Conservation (phyloP, 2,888 invertebrate species). For the Drosophila monieri region DNA sequence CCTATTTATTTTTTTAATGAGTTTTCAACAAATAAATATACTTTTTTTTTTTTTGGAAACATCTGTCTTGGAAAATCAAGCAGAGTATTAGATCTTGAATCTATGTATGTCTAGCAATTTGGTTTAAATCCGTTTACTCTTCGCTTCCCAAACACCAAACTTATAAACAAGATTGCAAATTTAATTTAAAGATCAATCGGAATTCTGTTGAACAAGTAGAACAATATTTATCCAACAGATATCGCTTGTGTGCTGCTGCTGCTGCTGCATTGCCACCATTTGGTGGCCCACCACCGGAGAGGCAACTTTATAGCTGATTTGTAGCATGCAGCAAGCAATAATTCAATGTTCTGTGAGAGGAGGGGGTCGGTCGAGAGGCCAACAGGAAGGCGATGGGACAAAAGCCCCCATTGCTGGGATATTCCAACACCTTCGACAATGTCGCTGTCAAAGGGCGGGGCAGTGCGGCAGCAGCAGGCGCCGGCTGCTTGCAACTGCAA, state of each 20-base stretch:
- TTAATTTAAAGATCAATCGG: conserved; percentile 44
- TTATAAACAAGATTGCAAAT: conserved; percentile 40
- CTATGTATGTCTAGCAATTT: background rate
- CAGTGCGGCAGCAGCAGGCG: conserved; percentile 40
- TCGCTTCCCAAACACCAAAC: background rate
- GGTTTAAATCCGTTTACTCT: background rate
- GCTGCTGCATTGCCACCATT: conserved; percentile 55
- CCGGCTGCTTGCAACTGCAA: conserved; percentile 71
- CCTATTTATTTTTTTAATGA: background rate
- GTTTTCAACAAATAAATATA: background rate
- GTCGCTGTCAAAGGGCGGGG: conserved; percentile 53
- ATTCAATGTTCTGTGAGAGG: conserved; percentile 69
- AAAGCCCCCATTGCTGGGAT: conserved; percentile 56
- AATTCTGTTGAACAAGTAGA: conserved; percentile 19
- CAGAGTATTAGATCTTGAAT: too few relatives aligned
- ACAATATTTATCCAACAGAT: conserved; percentile 40
- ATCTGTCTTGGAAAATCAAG: too few relatives aligned
- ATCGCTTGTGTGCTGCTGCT: conserved; percentile 19
- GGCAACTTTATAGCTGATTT: conserved; percentile 61
- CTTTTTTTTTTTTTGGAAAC: background rate
- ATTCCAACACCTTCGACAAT: conserved; percentile 71
- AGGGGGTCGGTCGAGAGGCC: background rate
- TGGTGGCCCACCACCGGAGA: conserved; percentile 44
- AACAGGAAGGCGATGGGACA: conserved; percentile 17
- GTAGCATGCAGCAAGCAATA: conserved; percentile 75